Conservation (phyloP, 2,888 invertebrate species). For the Maniola hyperantus region DNA sequence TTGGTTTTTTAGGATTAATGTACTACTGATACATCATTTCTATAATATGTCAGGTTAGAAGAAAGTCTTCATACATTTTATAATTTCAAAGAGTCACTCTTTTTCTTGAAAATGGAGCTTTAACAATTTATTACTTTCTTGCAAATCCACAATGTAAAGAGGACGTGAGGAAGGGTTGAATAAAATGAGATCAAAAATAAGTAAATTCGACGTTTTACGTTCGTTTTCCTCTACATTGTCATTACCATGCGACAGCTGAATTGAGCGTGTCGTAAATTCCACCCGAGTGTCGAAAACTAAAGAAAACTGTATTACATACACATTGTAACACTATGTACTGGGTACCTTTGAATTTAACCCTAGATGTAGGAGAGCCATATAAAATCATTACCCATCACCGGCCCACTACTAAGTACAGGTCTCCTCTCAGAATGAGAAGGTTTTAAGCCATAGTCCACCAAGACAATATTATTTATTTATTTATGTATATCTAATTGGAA, state of each 20-base stretch:
- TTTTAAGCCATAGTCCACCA: too few relatives aligned
- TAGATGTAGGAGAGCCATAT: neutral
- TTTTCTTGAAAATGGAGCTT: too few relatives aligned
- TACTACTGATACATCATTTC: too few relatives aligned
- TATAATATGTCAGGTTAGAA: too few relatives aligned
- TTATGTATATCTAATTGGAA: too few relatives aligned
- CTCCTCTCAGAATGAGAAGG: too few relatives aligned
- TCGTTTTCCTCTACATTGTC: conserved; percentile 10
- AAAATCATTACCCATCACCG: neutral
- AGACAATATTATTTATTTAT: too few relatives aligned
- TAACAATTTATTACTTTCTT: neutral
- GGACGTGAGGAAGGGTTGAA: neutral
- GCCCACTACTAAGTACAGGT: too few relatives aligned
- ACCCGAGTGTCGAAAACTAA: conserved; percentile 3
- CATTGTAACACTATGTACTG: neutral
- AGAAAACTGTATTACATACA: neutral
- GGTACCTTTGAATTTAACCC: neutral
- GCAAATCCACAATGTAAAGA: conserved; percentile 4
- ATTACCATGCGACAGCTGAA: neutral
- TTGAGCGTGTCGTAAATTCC: neutral
- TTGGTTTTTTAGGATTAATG: too few relatives aligned
- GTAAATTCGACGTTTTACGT: conserved; percentile 15
- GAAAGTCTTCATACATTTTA: too few relatives aligned
- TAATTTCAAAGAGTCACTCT: too few relatives aligned
- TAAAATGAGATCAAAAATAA: conserved; percentile 16